Base-by-base conservation (phyloP, 1,140 invertebrate genomes). In the Pteromalus puparum region DNA sequence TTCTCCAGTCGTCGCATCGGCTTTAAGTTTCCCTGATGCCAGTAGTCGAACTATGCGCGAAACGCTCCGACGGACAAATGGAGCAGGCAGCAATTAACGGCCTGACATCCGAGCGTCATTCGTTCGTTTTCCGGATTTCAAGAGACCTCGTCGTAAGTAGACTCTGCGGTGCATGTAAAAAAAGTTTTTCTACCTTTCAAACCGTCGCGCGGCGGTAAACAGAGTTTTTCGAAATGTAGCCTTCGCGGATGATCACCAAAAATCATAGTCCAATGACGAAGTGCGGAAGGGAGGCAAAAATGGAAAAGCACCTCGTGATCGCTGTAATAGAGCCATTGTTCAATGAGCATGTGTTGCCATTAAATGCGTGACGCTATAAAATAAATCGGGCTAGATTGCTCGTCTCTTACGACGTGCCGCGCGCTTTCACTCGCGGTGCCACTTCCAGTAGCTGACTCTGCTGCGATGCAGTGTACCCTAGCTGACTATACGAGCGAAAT, bases 331-430 rank as follows among this genome's bases (percentile, higher is more conserved):
- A 12, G 12, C 24, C 21, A 65, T 79, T 79, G 65, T 79, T 68
- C 30, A 42, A 79, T 78, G 53, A 78, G n/a, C 26, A n/a, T 61
- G 42, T 61, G 30, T 61, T 81, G 21, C 2, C 38, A 81, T 72
- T 81, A 72, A 70, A 46, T 30, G 42, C 72, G 67, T 72, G 79
- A 46, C 34, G 38, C 79, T 81, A 24, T 53, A 61, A 82, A 82
- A 74, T 53, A 82, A 61, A 82, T 82, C 48, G 73, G 18, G 10
- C 26, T 74, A 74, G 24, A 82, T 74, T 74, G n/a, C 48, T 74
- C 46, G 30, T 73, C 46, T 73, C 9, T 34, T 2, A 0, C 70
- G 9, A 34, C 38, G n/a, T n/a, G n/a, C n/a, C n/a, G n/a, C n/a
- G n/a, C n/a, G 13, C 72, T 73, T 73, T 73, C 72, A 42, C 30